phyloP scores from a whole-genome alignment of 2,888 invertebrate genomes.

The Euphydryas editha region DNA sequence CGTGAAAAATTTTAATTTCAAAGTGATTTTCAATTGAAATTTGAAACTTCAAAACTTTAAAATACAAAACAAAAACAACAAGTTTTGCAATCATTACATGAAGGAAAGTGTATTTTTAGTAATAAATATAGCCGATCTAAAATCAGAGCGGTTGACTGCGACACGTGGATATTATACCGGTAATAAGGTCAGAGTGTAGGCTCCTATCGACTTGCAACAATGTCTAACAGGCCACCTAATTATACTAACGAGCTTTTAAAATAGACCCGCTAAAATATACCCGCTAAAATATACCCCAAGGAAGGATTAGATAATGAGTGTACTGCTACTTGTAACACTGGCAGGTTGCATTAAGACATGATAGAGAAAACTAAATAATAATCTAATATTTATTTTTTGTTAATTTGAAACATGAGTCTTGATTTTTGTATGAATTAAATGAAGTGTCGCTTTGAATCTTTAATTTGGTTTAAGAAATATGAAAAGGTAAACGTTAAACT shows the following conservation, averaged over 20 bases:
- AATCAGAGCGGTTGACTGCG: conserved; percentile 23
- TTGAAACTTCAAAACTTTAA: no score
- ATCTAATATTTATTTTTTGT: background rate
- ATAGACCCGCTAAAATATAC: conserved; percentile 31
- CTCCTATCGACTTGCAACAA: conserved; percentile 31
- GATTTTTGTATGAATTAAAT: background rate
- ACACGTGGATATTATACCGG: conserved; percentile 23
- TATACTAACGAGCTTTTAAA: conserved; percentile 39
- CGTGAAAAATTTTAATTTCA: no score
- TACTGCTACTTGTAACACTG: conserved; percentile 12
- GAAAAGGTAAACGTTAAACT: background rate
- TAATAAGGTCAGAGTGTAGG: conserved; percentile 42
- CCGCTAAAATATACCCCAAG: conserved; percentile 29
- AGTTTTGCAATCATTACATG: no score
- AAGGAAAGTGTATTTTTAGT: no score
- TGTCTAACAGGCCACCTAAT: conserved; percentile 39
- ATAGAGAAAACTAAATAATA: background rate
- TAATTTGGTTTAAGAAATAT: background rate
- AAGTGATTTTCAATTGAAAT: no score
- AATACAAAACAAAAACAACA: no score
- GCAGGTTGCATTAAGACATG: background rate
- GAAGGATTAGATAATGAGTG: conserved; percentile 30
- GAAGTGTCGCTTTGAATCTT: background rate
- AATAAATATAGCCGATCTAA: conserved; percentile 23
- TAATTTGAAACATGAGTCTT: conserved; percentile 1